Evolutionary conservation across 2,113 vertebrate genomes (phyloP).

Genomic region (Oxyura jamaicensis): DNA sequence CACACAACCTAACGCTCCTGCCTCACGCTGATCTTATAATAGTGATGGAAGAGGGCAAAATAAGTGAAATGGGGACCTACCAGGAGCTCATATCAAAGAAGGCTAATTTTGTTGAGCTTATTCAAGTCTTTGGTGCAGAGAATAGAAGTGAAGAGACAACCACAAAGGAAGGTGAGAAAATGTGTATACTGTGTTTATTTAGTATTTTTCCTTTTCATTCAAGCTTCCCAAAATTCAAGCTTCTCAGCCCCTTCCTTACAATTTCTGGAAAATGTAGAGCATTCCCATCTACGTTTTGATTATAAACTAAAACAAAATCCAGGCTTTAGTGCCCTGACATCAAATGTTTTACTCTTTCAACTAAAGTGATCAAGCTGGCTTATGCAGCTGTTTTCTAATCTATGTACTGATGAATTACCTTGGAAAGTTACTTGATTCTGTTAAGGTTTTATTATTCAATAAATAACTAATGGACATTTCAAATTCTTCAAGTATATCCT

Average conservation of each 20-base stretch:
- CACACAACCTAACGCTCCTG: constrained; percentile 42
- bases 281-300: not conserved
- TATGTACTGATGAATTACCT: not conserved
- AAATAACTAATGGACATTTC: not conserved
- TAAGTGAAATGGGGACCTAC: constrained; percentile 51
- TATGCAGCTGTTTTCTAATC: not conserved
- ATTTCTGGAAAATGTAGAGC: not conserved
- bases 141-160: not conserved
- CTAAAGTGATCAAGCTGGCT: not conserved
- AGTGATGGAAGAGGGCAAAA: constrained; percentile 55
- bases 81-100: constrained; percentile 41
- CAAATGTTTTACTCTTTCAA: not conserved
- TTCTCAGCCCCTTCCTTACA: not conserved
- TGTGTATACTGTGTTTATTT: not conserved
- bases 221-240: not conserved
- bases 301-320: not conserved
- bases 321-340: not conserved
- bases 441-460: not conserved
- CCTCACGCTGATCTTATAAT: constrained; percentile 47
- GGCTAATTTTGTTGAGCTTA: constrained; percentile 34
- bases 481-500: not conserved
- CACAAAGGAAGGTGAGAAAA: not conserved
- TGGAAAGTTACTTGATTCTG: not conserved
- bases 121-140: constrained; percentile 13
- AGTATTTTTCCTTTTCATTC: not conserved